These are phyloP conservation scores for Hemicrepidius hirtus DNA, from an alignment of 2,888 invertebrate species.

Conservation along the genomic window DNA sequence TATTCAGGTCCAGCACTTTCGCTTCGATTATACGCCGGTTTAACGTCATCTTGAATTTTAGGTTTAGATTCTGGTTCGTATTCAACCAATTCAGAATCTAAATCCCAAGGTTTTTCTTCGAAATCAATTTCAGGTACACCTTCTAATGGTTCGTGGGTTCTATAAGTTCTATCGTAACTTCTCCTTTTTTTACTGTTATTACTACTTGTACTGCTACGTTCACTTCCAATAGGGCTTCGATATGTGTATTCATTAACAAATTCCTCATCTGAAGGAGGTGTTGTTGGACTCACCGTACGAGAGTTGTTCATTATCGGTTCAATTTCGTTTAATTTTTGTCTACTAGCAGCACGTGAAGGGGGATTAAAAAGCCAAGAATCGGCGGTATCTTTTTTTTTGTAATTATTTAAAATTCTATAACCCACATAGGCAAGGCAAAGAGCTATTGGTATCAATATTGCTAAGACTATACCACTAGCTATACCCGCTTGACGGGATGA, in stretches of 20 bases:
- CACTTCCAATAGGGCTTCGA: constrained; percentile 62
- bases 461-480: constrained; percentile 85
- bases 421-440: constrained; percentile 77
- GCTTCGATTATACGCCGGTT: constrained; percentile 35
- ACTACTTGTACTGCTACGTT: constrained; percentile 58
- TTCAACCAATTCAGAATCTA: constrained; percentile 71
- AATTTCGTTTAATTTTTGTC: constrained; percentile 57
- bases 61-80: constrained; percentile 39
- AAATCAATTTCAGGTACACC: constrained; percentile 85
- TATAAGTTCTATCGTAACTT: constrained; percentile 87
- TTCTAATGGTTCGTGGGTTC: constrained; percentile 87
- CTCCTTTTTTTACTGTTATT: constrained; percentile 77
- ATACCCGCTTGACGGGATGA: constrained; percentile 84
- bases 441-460: constrained; percentile 84
- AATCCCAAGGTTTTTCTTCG: constrained; percentile 87
- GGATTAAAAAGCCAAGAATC: constrained; percentile 66
- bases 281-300: constrained; percentile 50
- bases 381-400: constrained; percentile 60
- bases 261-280: constrained; percentile 59
- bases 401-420: constrained; percentile 77
- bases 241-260: constrained; percentile 65
- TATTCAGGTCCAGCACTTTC: constrained; percentile 53
- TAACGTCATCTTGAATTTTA: background rate
- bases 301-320: constrained; percentile 47
- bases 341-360: constrained; percentile 58